phyloP scores from a whole-genome alignment of 2,113 vertebrate genomes.

The Periophthalmodon schlosseri region DNA sequence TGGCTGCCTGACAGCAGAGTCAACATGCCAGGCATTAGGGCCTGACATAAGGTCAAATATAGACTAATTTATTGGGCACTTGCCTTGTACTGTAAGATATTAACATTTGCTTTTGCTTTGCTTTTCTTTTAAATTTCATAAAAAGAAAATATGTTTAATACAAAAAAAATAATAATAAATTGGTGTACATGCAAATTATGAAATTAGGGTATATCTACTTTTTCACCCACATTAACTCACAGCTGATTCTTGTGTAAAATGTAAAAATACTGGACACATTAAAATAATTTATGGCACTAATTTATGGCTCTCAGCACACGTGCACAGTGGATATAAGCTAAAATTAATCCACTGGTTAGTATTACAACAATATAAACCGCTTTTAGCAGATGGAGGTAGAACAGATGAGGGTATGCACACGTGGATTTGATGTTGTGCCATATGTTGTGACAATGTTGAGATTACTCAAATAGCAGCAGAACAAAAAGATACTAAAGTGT shows the following conservation, averaged over 20 bases:
- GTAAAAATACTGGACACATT: too few species aligned
- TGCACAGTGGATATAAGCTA: too few species aligned
- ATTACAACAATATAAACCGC: not conserved
- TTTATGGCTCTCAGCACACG: too few species aligned
- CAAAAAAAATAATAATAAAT: not conserved
- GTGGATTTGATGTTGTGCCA: not conserved
- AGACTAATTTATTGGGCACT: constrained; percentile 73
- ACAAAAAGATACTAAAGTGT: not conserved
- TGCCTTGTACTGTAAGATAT: constrained; percentile 46
- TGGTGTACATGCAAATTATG: not conserved
- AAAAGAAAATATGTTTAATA: constrained; percentile 27
- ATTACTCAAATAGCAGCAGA: not conserved
- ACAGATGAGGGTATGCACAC: not conserved
- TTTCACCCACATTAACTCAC: too few species aligned
- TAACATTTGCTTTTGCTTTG: too few species aligned
- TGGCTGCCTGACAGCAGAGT: constrained; percentile 68
- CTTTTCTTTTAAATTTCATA: constrained; percentile 35
- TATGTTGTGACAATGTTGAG: not conserved
- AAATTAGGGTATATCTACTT: too few species aligned
- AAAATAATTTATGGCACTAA: too few species aligned
- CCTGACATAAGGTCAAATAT: constrained; percentile 68
- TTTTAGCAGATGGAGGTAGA: not conserved
- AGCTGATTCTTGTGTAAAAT: too few species aligned
- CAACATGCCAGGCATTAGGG: constrained; percentile 66
- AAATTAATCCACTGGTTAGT: not conserved